Percentiles rank a stretch among this genome's conserved stretches.
Conservation (phyloP, 2,113 vertebrate genomes). For the Xerus inauris region DNA sequence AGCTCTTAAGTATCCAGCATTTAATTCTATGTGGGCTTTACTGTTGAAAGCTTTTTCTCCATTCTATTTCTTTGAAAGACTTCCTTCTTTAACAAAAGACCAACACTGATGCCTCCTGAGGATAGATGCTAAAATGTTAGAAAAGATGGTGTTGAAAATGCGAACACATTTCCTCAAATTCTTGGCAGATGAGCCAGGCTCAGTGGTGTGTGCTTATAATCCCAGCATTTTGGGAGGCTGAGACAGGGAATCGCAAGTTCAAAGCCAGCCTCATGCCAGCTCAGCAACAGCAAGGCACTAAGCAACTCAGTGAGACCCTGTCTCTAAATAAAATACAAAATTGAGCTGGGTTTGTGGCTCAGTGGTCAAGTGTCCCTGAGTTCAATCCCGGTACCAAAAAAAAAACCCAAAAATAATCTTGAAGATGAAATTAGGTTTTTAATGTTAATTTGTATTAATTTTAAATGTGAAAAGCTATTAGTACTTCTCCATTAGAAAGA, state of each 20-base stretch:
- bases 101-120: not conserved
- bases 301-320: too few relatives aligned
- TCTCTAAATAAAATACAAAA: too few relatives aligned
- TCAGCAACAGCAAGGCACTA: too few relatives aligned
- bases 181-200: too few relatives aligned
- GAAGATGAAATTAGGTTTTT: not conserved
- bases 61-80: not conserved
- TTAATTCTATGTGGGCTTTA: not conserved
- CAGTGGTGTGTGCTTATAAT: too few relatives aligned
- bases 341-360: too few relatives aligned
- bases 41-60: not conserved
- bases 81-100: not conserved
- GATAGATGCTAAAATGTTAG: not conserved
- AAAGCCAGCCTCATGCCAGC: too few relatives aligned
- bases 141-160: not conserved
- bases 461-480: not conserved
- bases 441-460: not conserved
- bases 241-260: too few relatives aligned
- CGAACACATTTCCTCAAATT: conserved; percentile 42
- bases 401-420: too few relatives aligned
- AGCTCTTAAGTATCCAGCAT: not conserved
- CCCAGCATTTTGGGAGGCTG: too few relatives aligned
- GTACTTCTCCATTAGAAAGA: not conserved
- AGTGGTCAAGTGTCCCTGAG: too few relatives aligned
- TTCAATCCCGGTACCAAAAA: too few relatives aligned